A percentile compares a stretch with the other conserved stretches of the same genome.
These are phyloP conservation scores for Drosophila aldrichi DNA, from an alignment of 2,888 invertebrate species.

Conservation along the genomic window DNA sequence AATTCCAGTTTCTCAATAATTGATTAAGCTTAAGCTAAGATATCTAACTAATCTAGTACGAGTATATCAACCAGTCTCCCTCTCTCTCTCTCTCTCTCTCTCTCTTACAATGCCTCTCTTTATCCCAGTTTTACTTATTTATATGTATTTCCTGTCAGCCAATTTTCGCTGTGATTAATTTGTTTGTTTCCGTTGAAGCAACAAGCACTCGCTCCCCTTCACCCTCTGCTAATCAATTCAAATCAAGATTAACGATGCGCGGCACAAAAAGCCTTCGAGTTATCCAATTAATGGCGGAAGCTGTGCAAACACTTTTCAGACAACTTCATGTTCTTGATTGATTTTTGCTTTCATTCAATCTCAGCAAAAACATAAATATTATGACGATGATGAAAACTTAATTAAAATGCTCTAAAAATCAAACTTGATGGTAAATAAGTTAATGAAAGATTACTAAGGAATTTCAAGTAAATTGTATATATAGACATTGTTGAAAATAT, in stretches of 20 bases:
- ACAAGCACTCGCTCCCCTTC: not conserved
- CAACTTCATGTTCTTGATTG: constrained; percentile 21
- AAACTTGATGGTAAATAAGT: not conserved
- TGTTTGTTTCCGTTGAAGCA: constrained; percentile 9
- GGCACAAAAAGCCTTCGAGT: constrained; percentile 6
- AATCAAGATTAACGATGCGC: constrained; percentile 22
- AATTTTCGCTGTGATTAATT: constrained; percentile 10
- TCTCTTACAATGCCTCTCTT: too few species aligned
- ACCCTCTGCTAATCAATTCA: constrained; percentile 8
- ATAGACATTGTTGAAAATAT: not conserved
- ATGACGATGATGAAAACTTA: not conserved
- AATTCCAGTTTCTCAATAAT: not conserved
- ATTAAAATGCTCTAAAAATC: not conserved
- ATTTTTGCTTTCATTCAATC: constrained; percentile 15
- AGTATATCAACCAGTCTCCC: not conserved
- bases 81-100: not conserved
- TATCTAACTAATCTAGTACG: not conserved
- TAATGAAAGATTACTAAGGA: too few species aligned
- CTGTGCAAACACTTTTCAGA: constrained; percentile 12
- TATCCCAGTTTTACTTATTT: not conserved
- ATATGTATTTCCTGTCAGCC: constrained; percentile 1
- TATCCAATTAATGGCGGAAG: constrained; percentile 17
- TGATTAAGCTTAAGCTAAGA: not conserved
- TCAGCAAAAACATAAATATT: not conserved
- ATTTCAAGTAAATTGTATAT: not conserved